Evolutionary conservation across 2,888 invertebrate genomes (phyloP), one percentile per base, ranked within the genome.

Genomic region (Laothoe populi): DNA sequence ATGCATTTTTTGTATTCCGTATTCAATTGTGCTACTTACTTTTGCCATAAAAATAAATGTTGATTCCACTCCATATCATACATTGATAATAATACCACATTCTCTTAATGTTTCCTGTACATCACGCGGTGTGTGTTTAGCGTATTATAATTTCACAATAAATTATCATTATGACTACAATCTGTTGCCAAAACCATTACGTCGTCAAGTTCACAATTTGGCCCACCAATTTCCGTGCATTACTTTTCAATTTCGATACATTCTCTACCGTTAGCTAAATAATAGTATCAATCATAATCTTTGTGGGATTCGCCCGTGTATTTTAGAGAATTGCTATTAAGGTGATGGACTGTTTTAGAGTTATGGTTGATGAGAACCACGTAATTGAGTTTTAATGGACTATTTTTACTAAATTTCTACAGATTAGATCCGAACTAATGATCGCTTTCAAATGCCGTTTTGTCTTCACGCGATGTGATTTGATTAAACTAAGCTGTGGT

Each of bases 241-340:
- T 77, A 76, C 72, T 75, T 73, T 75, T 75, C 76, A 79, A 79
- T 79, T 78, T 82, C 70, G 74, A 71, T 70, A 63, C 68, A 79
- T 78, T 79, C 70, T 78, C 75, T 83, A 86, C 87, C 83, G 86
- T 86, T 87, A 87, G 68, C 80, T 81, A 83, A 86, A 83, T 84
- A 81, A 79, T 81, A 71, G 75, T 80, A 87, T 88, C 82, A 87
- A 87, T 87, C 87, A 85, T 83, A 84, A 85, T 86, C 77, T 81
- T 79, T 79, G 72, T 74, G 74, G 75, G 81, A 82, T 83, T 84
- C 79, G 77, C 78, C 74, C 74, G 73, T 78, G 78, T 78, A 80
- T 82, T 82, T 81, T 73, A 75, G 82, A 80, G 78, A 73, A 79
- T 80, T 75, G 78, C 83, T 84, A 86, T 85, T 83, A 84, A 72